phyloP scores from a whole-genome alignment of 2,113 vertebrate genomes.

The Lynx canadensis region DNA sequence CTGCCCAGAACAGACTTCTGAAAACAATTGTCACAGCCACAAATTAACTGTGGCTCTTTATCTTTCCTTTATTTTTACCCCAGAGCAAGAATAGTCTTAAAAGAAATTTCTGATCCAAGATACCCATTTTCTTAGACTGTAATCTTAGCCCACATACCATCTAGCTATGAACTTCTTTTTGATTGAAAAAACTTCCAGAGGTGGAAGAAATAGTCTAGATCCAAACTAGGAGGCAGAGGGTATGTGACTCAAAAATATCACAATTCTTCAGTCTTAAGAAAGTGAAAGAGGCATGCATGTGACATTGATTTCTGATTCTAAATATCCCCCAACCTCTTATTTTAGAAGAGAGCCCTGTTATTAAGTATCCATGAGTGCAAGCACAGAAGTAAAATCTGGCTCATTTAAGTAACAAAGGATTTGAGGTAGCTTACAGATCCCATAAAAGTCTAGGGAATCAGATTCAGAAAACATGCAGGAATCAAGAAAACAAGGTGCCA shows the following conservation, averaged over 20 bases:
- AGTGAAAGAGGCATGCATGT: background rate
- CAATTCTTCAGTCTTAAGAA: background rate
- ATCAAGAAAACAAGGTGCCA: background rate
- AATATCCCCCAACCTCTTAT: background rate
- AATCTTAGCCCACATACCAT: background rate
- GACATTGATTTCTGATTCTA: background rate
- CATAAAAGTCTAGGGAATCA: background rate
- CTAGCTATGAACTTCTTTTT: background rate
- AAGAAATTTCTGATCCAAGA: conserved; percentile 33
- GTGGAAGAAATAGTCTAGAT: background rate
- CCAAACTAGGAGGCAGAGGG: background rate
- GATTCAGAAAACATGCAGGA: background rate
- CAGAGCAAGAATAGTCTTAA: background rate
- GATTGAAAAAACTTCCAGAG: background rate
- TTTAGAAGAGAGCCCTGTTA: background rate
- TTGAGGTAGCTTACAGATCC: background rate
- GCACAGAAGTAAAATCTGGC: background rate
- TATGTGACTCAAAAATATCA: background rate
- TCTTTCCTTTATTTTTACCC: background rate
- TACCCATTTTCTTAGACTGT: background rate
- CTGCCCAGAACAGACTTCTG: conserved; percentile 32
- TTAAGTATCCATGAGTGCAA: background rate
- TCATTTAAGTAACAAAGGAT: background rate
- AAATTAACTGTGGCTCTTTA: conserved; percentile 15
- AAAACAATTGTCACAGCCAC: conserved; percentile 16